These are phyloP conservation scores for Scaptomyza polygonia DNA, from an alignment of 2,888 invertebrate species.

Conservation along the genomic window DNA sequence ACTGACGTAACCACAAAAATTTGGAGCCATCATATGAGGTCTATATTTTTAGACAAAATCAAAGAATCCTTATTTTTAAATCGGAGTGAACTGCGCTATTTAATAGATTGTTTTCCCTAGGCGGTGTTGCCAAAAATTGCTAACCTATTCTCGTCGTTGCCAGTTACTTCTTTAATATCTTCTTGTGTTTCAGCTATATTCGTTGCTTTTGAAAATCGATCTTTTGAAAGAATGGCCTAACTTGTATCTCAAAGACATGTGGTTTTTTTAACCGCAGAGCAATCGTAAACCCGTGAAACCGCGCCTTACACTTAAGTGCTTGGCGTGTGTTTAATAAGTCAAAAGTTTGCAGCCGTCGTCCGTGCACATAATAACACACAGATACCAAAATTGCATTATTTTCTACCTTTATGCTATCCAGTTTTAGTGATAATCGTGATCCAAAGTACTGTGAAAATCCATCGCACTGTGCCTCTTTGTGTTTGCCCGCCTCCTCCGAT, in stretches of 20 bases:
- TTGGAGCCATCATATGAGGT: too few relatives aligned
- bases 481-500: conserved; percentile 49
- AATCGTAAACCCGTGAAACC: conserved; percentile 61
- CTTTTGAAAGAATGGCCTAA: too few relatives aligned
- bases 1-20: too few relatives aligned
- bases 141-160: conserved; percentile 37
- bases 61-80: too few relatives aligned
- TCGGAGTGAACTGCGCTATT: conserved; percentile 63
- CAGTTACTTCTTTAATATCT: conserved; percentile 52
- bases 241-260: conserved; percentile 32
- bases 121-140: not conserved
- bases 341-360: too few relatives aligned
- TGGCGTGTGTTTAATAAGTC: too few relatives aligned
- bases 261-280: conserved; percentile 49
- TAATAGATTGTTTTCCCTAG: conserved; percentile 45
- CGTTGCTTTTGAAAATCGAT: conserved; percentile 43
- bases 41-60: too few relatives aligned
- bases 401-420: conserved; percentile 41
- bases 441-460: too few relatives aligned
- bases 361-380: too few relatives aligned
- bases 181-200: conserved; percentile 60
- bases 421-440: conserved; percentile 49
- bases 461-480: conserved; percentile 32
- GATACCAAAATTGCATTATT: conserved; percentile 53
- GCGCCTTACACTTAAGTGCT: too few relatives aligned